Base-by-base conservation (phyloP, 2,888 invertebrate genomes). In the Subacronicta megacephala region DNA sequence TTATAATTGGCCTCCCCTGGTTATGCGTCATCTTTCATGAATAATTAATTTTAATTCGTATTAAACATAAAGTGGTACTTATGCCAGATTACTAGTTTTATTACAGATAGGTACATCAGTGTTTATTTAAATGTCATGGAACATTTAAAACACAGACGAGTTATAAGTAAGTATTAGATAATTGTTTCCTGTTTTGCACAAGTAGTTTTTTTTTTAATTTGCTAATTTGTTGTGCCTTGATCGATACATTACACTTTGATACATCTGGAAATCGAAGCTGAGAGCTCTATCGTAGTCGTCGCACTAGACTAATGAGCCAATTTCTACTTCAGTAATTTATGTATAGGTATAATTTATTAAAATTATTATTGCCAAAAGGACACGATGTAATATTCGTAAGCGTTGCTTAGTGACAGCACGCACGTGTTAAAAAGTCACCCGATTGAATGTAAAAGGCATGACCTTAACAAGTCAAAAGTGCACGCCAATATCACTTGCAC, bases 391-490 rank as follows among this genome's bases (percentile, higher is more conserved):
- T 3, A 18, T 3, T 18, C 2, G 9, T 35, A 40, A 51, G 23
- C 15, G 12, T 38, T 26, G 17, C 12, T 9, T 20, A 51, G 38
- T 67, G 55, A 54, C 51, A 63, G 16, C 18, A 1, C 42, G 29
- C 60, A 66, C 62, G 47, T 66, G 62, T 56, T 56, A 54, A 20
- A 13, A 42, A 43, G 18, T 35, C 38, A 20, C 46, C 50, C 26
- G 23, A 17, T 40, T 15, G 50, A 71, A 66, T 62, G 57, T 70
- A 64, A 72, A 62, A 62, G 56, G 47, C 18, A 7, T 71, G 71
- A 77, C 77, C 77, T 75, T 65, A 56, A 3, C 15, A 38, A 41
- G 6, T 49, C 38, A 66, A 61, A 64, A 53, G 37, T 72, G 54
- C 56, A 67, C 33, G 26, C 49, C 16, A 62, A 56, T 59, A 52